phyloP scores from a whole-genome alignment of 1,140 invertebrate species.

The Hormaphis cornu region DNA sequence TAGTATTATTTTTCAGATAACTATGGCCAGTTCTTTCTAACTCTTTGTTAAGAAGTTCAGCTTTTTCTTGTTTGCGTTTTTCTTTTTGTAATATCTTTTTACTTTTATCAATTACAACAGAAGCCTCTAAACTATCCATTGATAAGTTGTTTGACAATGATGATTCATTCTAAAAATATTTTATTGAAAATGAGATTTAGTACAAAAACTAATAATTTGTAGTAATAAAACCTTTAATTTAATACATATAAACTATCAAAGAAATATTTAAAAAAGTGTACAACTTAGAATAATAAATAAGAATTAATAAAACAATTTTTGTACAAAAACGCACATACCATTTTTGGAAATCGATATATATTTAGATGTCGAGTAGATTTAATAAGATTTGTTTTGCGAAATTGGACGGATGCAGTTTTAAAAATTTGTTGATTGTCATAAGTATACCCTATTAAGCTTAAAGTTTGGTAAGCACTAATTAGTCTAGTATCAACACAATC shows the following conservation, averaged over 20 bases:
- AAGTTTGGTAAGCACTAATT: neutral
- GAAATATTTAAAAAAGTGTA: neutral
- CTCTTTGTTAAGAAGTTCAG: neutral
- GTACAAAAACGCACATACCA: neutral
- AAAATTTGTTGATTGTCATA: slow-evolving; percentile 4
- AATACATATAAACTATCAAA: neutral
- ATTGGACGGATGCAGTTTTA: neutral
- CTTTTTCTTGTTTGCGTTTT: neutral
- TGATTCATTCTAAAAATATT: neutral
- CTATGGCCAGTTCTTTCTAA: neutral
- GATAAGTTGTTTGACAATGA: neutral
- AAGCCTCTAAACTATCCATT: neutral
- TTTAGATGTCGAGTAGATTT: slow-evolving; percentile 22
- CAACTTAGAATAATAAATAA: neutral
- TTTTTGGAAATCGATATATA: slow-evolving; percentile 3
- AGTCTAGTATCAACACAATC: neutral
- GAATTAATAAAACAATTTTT: neutral
- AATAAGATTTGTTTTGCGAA: slow-evolving; percentile 5
- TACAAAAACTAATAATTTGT: neutral
- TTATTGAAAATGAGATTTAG: neutral
- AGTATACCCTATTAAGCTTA: slow-evolving; percentile 11
- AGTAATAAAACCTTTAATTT: neutral
- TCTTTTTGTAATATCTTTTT: neutral
- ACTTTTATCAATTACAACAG: neutral
- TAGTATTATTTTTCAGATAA: slow-evolving; percentile 56